Base-by-base conservation (phyloP, 2,797 vertebrate species). In the Chanos chanos region DNA sequence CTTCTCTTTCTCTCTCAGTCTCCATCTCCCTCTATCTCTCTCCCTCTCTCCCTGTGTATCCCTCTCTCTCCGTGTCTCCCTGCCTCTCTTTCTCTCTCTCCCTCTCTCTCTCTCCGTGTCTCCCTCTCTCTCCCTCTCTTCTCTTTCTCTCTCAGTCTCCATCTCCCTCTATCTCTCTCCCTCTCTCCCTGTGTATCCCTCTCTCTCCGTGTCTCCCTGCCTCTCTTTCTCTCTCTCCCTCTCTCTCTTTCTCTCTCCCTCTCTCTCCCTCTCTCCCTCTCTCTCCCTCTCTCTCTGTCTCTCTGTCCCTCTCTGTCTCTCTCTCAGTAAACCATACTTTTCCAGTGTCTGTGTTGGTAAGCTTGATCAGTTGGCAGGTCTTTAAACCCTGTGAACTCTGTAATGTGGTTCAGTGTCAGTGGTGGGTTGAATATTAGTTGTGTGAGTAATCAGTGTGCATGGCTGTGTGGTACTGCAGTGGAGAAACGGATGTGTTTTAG, bases 71-170 rank as follows among this genome's bases (percentile, higher is more conserved):
- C 77, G 77, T 70, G 60, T 45, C 68, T 79, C 74, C 77, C 61
- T 70, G 75, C 80, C 45, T 34, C 31, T 72, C 68, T 73, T 55
- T 49, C 40, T 52, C 36, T 45, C 56, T 60, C 62, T 65, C 66
- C n/a, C 67, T 77, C 77, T 70, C 60, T 45, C 68, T 79, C 74
- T 77, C 61, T 70, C 75, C 80, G 71, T 77, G 24, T 63, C 40
- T 51, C 61, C 47, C 55, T 62, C 57, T 55, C 65, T 52, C 24
- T 24, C 22, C 41, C 31, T 37, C 21, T 43, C 51, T 71, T 69
- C 34, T 65, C 79, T 75, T 19, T 36, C 24, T 64, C 64, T n/a
- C n/a, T n/a, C n/a, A n/a, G n/a, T 65, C 37, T 41, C 48, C 63
- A 59, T 69, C 60, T 72, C 48, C 39, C 50, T 74, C 10, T 7